phyloP scores from a whole-genome alignment of 2,113 vertebrate species.

The Carassius auratus region DNA sequence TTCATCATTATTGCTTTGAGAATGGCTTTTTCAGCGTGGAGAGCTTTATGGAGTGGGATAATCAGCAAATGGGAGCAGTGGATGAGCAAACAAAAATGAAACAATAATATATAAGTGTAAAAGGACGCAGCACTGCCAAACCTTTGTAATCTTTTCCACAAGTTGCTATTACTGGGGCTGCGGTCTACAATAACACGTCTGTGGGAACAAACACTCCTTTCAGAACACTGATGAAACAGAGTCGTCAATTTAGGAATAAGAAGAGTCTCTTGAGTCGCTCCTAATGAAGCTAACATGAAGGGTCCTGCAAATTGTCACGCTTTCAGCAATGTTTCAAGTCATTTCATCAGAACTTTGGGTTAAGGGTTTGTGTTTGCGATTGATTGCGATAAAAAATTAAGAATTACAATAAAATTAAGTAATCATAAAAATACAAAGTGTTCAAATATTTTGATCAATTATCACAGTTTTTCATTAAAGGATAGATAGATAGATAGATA shows the following conservation, averaged over 20 bases:
- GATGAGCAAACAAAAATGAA: conserved; percentile 23
- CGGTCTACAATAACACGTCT: background rate
- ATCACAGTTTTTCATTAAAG: background rate
- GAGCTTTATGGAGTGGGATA: conserved; percentile 58
- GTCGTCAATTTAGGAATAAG: background rate
- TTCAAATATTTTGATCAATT: background rate
- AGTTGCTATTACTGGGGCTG: conserved; percentile 5
- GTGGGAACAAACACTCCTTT: background rate
- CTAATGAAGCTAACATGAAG: conserved; percentile 1
- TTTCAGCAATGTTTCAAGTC: background rate
- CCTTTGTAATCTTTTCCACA: conserved; percentile 16
- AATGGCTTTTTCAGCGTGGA: conserved; percentile 53
- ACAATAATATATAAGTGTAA: conserved; percentile 9
- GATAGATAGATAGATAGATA: background rate
- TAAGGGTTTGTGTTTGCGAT: background rate
- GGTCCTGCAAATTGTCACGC: background rate
- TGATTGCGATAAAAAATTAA: background rate
- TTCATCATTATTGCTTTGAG: conserved; percentile 56
- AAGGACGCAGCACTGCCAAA: background rate
- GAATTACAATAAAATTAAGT: background rate
- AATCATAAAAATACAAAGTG: background rate
- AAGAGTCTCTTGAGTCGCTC: background rate
- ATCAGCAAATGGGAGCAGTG: background rate
- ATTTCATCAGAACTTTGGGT: background rate
- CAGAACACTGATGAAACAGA: conserved; percentile 33